These are phyloP conservation scores for Nematostella vectensis DNA, from an alignment of 92 coral and sea anemone species.

Conservation along the genomic window DNA sequence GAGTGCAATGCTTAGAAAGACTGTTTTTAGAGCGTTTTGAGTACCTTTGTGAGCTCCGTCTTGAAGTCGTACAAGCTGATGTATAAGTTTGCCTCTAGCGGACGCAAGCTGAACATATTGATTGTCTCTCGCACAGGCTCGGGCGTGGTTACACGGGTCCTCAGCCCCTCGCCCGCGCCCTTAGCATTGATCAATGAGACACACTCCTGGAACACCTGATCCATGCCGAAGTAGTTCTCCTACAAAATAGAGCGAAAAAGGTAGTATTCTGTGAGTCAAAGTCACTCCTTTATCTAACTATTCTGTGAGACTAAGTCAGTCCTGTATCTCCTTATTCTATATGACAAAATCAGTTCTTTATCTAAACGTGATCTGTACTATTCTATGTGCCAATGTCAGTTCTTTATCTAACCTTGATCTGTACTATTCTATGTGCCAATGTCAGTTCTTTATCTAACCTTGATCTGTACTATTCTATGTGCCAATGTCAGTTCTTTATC, in stretches of 20 bases:
- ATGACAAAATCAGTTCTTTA: too few species aligned
- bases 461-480: too few species aligned
- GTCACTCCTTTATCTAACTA: too few species aligned
- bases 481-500: too few species aligned
- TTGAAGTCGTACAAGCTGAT: constrained; percentile 68
- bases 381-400: too few species aligned
- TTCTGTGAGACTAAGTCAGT: too few species aligned
- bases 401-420: too few species aligned
- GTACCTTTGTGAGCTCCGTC: constrained; percentile 89
- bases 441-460: too few species aligned
- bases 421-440: too few species aligned
- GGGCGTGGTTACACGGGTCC: constrained; percentile 9
- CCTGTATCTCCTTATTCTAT: too few species aligned
- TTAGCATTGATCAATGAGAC: constrained; percentile 25
- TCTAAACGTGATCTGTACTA: too few species aligned
- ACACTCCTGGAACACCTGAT: constrained; percentile 77
- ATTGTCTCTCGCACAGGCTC: constrained; percentile 29
- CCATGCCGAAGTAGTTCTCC: constrained; percentile 95
- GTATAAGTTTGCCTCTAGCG: constrained; percentile 84
- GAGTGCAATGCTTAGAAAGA: neutral
- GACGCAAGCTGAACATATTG: constrained; percentile 60
- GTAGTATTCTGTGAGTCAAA: neutral
- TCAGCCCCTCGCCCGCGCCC: constrained; percentile 14
- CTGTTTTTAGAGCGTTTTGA: neutral
- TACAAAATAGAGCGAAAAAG: constrained; percentile 24